Evolutionary conservation across 2,113 vertebrate genomes (phyloP), one percentile per base, ranked within the genome.

Genomic region (Callorhinus ursinus): DNA sequence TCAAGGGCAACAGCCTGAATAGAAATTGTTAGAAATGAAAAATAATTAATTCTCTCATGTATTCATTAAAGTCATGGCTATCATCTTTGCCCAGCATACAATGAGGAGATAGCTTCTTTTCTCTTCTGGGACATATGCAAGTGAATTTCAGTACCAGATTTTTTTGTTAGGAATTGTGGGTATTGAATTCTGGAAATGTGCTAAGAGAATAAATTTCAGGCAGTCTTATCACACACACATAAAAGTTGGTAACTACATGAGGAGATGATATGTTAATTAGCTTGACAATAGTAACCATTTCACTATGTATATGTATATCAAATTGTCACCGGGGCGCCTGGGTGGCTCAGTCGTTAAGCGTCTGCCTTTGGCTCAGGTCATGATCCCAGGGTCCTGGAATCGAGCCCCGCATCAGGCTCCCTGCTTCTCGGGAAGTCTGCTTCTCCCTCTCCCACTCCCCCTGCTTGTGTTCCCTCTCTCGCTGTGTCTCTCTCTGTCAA

Each of bases 31-130:
- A 90, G 51, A 91, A 82, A 96, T 39, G 51, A 91, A 82, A 74
- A 90, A 16, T 84, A 94, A 57, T 91, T 82, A 86, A 91, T 94
- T 97, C 93, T 91, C 91, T 83, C 55, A 46, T 87, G 89, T 77
- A 65, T 94, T 95, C 96, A 96, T 95, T 97, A 96, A 95, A 49
- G 26, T 63, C 26, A 1, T 74, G 86, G 33, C 71, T 74, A 91
- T 63, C 71, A 69, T 93, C 33, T 93, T 72, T 80, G 83, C 59
- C 53, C 39, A 85, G 33, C 33, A 55, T 59, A 3, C 82, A 97
- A 24, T 19, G 72, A 88, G 42, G 33, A 69, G 85, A 72, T 46
- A 61, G n/a, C 36, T 36, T 72, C 65, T 33, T 55, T 1, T 31
- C 69, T 77, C 71, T 95, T 90, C 79, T 2, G 74, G 86, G 91